Evolutionary conservation across 2,113 vertebrate genomes (phyloP).

Genomic region (Chlorodrepanis virens): DNA sequence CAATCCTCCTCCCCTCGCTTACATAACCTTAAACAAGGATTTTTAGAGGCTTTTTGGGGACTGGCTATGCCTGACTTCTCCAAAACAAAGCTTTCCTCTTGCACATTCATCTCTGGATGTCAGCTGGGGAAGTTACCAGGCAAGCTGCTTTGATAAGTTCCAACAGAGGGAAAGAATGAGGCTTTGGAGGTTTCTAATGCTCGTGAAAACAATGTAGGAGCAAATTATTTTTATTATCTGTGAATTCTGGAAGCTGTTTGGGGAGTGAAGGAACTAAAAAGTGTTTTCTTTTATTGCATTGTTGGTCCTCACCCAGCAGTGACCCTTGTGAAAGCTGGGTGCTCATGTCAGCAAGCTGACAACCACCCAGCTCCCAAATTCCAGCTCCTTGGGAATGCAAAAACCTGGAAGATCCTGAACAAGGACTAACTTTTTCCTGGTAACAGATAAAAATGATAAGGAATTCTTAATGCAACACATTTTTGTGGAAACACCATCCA

Average conservation of each 20-base stretch:
- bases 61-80: slow-evolving; percentile 35
- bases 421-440: not conserved
- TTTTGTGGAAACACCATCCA: fast-evolving
- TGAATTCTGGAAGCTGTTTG: slow-evolving; percentile 5
- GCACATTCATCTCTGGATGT: slow-evolving; percentile 46
- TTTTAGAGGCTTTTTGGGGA: slow-evolving; percentile 37
- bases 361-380: not conserved
- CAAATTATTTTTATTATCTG: slow-evolving; percentile 3
- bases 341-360: not conserved
- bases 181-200: slow-evolving; percentile 27
- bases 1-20: not conserved
- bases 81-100: slow-evolving; percentile 42
- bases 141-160: slow-evolving; percentile 44
- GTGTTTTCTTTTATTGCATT: not conserved
- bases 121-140: slow-evolving; percentile 45
- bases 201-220: slow-evolving; percentile 18
- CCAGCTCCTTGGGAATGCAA: not conserved
- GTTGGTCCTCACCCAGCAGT: not conserved
- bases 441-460: not conserved
- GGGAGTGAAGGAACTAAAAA: not conserved
- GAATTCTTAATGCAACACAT: not conserved
- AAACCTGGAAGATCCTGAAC: not conserved
- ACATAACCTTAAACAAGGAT: slow-evolving; percentile 35
- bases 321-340: not conserved
- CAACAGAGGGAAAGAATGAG: slow-evolving; percentile 17